phyloP scores from a whole-genome alignment of 2,797 vertebrate species.

The Girardinus metallicus region DNA sequence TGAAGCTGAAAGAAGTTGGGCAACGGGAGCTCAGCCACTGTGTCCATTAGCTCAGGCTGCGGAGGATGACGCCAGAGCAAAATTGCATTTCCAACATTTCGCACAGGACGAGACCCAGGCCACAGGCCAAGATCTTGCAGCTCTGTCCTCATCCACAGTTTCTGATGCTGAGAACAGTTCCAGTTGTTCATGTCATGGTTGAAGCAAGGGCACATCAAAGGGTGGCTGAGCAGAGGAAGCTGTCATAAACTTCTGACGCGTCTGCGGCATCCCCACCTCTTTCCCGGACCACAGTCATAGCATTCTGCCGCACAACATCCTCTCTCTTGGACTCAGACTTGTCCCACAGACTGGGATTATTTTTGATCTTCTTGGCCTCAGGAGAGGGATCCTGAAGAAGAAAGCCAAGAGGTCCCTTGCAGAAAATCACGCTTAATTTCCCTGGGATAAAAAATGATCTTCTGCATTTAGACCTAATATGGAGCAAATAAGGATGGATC shows the following conservation, averaged over 20 bases:
- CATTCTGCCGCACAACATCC: background rate
- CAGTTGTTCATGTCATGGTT: slow-evolving; percentile 4
- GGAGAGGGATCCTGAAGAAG: background rate
- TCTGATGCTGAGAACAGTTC: background rate
- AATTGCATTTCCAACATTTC: background rate
- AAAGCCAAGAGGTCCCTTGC: background rate
- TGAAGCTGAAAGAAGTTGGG: too few species aligned
- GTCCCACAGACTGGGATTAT: background rate
- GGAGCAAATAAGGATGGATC: too few species aligned
- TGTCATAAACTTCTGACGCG: background rate
- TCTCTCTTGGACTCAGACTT: background rate
- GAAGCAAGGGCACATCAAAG: background rate
- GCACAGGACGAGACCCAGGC: background rate
- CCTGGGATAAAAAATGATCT: background rate
- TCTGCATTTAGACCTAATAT: background rate
- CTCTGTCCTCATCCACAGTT: background rate
- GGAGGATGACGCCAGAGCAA: background rate
- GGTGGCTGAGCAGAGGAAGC: slow-evolving; percentile 1
- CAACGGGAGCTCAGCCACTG: background rate
- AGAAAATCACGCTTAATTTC: background rate
- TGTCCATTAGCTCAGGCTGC: background rate
- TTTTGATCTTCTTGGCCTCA: background rate
- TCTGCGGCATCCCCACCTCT: background rate
- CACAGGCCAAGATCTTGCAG: background rate
- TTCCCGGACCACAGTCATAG: background rate